Evolutionary conservation across 2,797 vertebrate species (phyloP), one percentile per base, ranked within the genome.

Genomic region (Sciurus vulgaris): DNA sequence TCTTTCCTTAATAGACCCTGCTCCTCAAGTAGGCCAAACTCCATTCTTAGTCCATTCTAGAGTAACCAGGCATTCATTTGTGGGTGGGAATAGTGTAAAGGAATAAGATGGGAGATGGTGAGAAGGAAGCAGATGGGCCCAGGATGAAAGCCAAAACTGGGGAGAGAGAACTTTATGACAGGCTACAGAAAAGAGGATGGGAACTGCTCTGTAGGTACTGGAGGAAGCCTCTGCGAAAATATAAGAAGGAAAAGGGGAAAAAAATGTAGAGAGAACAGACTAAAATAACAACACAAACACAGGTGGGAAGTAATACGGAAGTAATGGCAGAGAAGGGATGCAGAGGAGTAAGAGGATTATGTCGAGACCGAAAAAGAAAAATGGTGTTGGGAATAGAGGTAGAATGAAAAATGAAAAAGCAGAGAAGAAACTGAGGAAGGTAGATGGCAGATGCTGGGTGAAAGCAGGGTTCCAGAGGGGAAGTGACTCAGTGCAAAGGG

Each of bases 51-150:
- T 56, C 6, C 35, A 20, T 13, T 61, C 28, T 47, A 67, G 79
- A 61, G n/a, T 30, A 78, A 94, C 47, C 85, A 88, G n/a, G 87
- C 82, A 83, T 44, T 91, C 49, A 47, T 78, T n/a, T 91, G 76
- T 6, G 59, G n/a, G n/a, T 35, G 59, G 10, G 5, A 82, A 73
- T 2, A 22, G 51, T 24, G 70, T 51, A 72, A 41, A 38, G 35
- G 9, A 41, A 92, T 78, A 70, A 61, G 8, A 82, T 28, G 35
- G 33, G 12, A 86, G 18, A 26, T 7, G 41, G 35, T 47, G 78
- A 47, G 44, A 24, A 79, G 76, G 18, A 63, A 65, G 72, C 84
- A 94, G 38, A 51, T 24, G 51, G 59, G 61, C 41, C 56, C 47
- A 49, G 13, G 33, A 79, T 28, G 47, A 67, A 88, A 83, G 67